Base-by-base conservation (phyloP, 2,797 vertebrate species). In the Aplochiton taeniatus region DNA sequence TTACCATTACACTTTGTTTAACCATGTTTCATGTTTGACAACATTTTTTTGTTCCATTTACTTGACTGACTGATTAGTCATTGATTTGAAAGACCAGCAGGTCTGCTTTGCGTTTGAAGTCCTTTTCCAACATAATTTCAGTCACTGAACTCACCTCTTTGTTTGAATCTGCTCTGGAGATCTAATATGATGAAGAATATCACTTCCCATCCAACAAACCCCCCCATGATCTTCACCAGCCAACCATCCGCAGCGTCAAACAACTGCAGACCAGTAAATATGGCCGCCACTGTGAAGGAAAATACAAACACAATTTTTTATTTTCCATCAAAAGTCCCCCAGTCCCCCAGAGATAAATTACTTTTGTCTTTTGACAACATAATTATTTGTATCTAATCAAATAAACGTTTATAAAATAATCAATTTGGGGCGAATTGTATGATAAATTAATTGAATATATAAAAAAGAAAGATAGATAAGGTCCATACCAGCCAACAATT, bases 171-270 rank as follows among this genome's bases (percentile, higher is more conserved):
- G 0, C 51, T 45, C 47, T 79, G 61, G 13, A 77, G 7, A 12
- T 89, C 87, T 51, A 92, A 64, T 4, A 89, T 46, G 14, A 90
- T 51, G 58, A 61, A 87, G 7, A 84, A 76, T 12, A 92, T 8
- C 9, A 18, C 63, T 46, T 93, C 92, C 93, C 92, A 94, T 62
- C 74, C 88, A 41, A 91, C 61, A 63, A 89, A 92, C 4, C 86
- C 93, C 0, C 92, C 90, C 93, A 94, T 91, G 8, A 92, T 90
- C 63, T 91, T 91, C 18, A 79, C 11, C 73, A 92, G 63, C 93
- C 92, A 93, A 1, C 47, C 59, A 62, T 72, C 72, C 0, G 2
- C 0, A 8, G 81, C 65, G 59, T 90, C 90, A 62, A 93, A 65
- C 47, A 84, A 14, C 8, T 59, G 11, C 54, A 94, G 72, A 9